Evolutionary conservation across 2,113 vertebrate genomes (phyloP).

Genomic region (Chaetodon auriga): DNA sequence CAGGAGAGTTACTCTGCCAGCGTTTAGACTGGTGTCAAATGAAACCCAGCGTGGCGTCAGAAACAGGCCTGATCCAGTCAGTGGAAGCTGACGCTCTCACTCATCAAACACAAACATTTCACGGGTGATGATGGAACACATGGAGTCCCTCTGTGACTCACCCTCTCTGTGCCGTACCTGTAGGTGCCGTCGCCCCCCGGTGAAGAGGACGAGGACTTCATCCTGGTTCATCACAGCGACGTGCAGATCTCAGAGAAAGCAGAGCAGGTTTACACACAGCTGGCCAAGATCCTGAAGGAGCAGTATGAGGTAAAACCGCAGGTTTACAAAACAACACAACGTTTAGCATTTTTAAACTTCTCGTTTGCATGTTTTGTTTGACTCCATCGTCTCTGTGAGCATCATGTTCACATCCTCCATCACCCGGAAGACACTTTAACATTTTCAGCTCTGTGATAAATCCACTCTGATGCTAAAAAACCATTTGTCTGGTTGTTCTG

Average conservation of each 20-base stretch:
- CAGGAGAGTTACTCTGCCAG: neutral
- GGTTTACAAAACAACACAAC: no score
- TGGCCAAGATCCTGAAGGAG: conserved; percentile 91
- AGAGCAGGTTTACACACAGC: conserved; percentile 90
- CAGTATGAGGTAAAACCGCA: conserved; percentile 88
- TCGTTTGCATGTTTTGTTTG: neutral
- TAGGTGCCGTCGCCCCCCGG: conserved; percentile 93
- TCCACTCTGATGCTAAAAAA: conserved; percentile 7
- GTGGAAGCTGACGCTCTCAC: no score
- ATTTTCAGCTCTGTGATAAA: neutral
- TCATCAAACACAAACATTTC: neutral
- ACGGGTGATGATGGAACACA: no score
- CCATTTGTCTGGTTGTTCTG: neutral
- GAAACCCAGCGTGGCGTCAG: neutral
- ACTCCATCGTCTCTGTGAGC: neutral
- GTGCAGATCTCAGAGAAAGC: conserved; percentile 90
- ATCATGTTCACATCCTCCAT: neutral
- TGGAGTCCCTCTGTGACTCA: neutral
- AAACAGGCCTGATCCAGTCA: no score
- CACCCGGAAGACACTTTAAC: neutral
- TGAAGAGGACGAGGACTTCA: conserved; percentile 94
- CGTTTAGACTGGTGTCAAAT: neutral
- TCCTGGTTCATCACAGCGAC: conserved; percentile 93
- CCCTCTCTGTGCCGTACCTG: neutral
- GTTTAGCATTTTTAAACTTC: neutral